Percentiles rank a stretch among this genome's conserved stretches.
These are phyloP conservation scores for Carapus acus DNA, from an alignment of 2,797 vertebrate species.

Conservation along the genomic window DNA sequence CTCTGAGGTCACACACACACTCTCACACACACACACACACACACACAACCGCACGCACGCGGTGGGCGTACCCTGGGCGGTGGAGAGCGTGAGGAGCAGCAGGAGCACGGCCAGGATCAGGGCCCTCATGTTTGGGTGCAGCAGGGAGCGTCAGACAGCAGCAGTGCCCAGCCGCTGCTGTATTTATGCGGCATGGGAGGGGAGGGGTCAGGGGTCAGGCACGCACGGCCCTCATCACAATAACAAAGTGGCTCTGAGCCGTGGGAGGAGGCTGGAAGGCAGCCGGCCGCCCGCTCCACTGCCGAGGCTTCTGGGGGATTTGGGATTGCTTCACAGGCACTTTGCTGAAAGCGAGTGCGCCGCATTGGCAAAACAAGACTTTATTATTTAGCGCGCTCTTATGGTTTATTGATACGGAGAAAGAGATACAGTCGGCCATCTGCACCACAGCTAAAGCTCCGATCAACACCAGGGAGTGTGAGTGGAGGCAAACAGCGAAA, in stretches of 20 bases:
- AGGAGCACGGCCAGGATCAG: conserved; percentile 66
- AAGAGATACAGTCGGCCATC: not conserved
- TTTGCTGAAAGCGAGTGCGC: conserved; percentile 3
- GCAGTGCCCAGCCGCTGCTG: conserved; percentile 55
- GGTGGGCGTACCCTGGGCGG: conserved; percentile 67
- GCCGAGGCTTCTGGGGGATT: conserved; percentile 23
- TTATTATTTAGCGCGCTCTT: conserved; percentile 7
- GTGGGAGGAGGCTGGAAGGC: conserved; percentile 36
- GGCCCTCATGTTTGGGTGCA: conserved; percentile 65
- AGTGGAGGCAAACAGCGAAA: too few species aligned
- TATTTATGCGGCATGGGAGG: conserved; percentile 70
- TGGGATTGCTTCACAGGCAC: conserved; percentile 2
- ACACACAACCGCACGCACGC: conserved; percentile 26
- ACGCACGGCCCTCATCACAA: conserved; percentile 58
- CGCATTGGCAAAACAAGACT: conserved; percentile 10
- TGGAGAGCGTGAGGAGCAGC: conserved; percentile 66
- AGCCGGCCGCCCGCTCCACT: conserved; percentile 33
- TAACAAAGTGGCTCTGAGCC: conserved; percentile 54
- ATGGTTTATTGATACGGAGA: not conserved
- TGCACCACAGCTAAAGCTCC: not conserved
- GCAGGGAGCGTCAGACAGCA: conserved; percentile 58
- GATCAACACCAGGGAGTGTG: too few species aligned
- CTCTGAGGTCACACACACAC: too few species aligned
- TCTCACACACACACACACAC: conserved; percentile 24
- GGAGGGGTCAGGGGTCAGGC: conserved; percentile 64